Evolutionary conservation across 2,797 vertebrate species (phyloP), one percentile per base, ranked within the genome.

Genomic region (Urosaurus nigricauda): DNA sequence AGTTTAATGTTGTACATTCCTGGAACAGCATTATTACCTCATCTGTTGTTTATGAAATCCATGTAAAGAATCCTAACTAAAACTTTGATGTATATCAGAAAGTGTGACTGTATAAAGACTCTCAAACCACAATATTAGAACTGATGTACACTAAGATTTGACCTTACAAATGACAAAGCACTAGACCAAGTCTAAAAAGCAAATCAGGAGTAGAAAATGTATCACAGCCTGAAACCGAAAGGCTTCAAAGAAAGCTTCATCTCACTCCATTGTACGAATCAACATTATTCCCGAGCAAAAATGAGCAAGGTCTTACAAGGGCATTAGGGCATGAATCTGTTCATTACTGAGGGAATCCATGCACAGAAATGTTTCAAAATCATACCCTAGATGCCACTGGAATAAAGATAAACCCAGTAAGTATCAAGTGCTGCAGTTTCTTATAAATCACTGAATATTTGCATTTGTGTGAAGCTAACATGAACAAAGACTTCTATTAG

Each of bases 51-150:
- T 40, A 74, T 40, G 19, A 24, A 53, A 35, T 14, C 53, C 32
- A 82, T 47, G n/a, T 74, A 83, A 74, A 81, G 71, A 32, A 80
- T 71, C 17, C 71, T 80, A 71, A 53, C 51, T 51, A 40, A 24
- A 32, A 71, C 35, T 47, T 80, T 29, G n/a, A 7, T 32, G 21
- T 35, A 11, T 35, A 70, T 32, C 43, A 70, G n/a, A 78, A 81
- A 7, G 19, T 37, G 1, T 81, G 26, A 9, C 14, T 29, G 8
- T n/a, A 26, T 65, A 9, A 26, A 65, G 24, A 9, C 63, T 24
- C 78, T 43, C 35, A 60, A 47, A 60, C 19, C 19, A 82, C 24
- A 21, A 13, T 24, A 43, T 58, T 85, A 60, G 8, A 35, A 65
- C 32, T 63, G 56, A 17, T 29, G 1, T 24, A 75, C 19, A 35